Evolutionary conservation across 2,797 vertebrate species (phyloP), one percentile per base, ranked within the genome.

Genomic region (Cyclura pinguis): DNA sequence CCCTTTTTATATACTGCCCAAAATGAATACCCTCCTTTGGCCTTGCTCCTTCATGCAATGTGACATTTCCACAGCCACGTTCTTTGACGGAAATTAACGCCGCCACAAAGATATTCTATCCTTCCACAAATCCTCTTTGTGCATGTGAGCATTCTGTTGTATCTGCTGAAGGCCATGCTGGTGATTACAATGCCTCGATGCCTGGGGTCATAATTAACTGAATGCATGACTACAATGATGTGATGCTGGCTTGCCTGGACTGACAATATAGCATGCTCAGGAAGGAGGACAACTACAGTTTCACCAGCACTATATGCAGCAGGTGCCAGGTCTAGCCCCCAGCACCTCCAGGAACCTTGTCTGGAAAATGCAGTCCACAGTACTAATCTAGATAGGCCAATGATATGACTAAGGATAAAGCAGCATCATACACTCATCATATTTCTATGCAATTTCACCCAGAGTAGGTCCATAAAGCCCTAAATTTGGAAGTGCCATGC

Each of bases 191-290:
- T 29, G 50, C 88, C 0, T 0, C 50, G 64, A 72, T 6, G 90
- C 0, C 18, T 74, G 86, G 80, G 73, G 77, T 42, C 72, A 1
- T 18, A 89, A 81, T 59, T 82, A 82, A 10, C 87, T 10, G 84
- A 59, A 89, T 84, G 57, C 85, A 57, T 86, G 91, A 88, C 32
- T 47, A 73, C 50, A 84, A 57, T 2, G 22, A 78, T 13, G 6
- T 38, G 27, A 76, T 85, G 57, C n/a, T 6, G 80, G 82, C 20
- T 38, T 29, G 12, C 1, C 55, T 88, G 1, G 42, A 85, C 3
- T 14, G 8, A 67, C 84, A 73, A 38, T 88, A 88, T 55, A 86
- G 47, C 62, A 67, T 4, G 3, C 1, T 32, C 13, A 10, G 0
- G 0, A 57, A 50, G 50, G 32, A 73, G 20, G 55, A 55, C 50